A percentile compares a stretch with the other conserved stretches of the same genome.
phyloP scores from a whole-genome alignment of 2,113 vertebrate genomes.

The Nothocercus nigrocapillus region DNA sequence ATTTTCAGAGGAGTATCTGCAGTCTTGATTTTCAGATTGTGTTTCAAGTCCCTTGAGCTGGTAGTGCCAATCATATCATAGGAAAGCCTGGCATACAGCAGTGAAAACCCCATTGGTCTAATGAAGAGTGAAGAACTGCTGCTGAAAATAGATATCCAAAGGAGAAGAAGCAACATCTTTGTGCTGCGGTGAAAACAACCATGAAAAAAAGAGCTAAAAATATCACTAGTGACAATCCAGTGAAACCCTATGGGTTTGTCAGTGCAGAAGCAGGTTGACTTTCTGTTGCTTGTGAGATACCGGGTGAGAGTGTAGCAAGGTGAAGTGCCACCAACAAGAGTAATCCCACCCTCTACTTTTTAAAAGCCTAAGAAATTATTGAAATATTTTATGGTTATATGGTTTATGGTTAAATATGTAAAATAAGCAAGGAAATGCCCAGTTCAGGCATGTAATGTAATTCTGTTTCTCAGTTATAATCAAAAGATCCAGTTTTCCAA shows the following conservation, averaged over 20 bases:
- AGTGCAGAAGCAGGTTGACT: background rate
- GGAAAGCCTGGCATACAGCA: background rate
- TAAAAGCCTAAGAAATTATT: background rate
- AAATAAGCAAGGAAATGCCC: background rate
- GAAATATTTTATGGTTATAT: background rate
- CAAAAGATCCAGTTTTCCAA: background rate
- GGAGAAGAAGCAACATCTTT: background rate
- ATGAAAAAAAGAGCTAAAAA: constrained; percentile 28
- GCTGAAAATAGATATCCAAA: background rate
- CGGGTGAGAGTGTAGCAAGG: background rate
- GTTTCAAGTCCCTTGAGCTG: background rate
- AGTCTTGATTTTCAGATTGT: background rate
- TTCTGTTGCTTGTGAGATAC: background rate
- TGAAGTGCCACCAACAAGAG: background rate
- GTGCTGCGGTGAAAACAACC: background rate
- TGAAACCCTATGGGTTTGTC: background rate
- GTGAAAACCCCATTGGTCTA: background rate
- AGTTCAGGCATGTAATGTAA: background rate
- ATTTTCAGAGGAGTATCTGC: background rate
- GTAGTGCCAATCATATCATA: background rate
- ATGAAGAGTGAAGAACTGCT: background rate
- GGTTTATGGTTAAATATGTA: background rate
- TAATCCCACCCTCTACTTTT: background rate
- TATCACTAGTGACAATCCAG: background rate
- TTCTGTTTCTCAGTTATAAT: background rate